Percentiles rank a stretch among this genome's conserved stretches.
Evolutionary conservation across 2,113 vertebrate species (phyloP).

Genomic region (Lepisosteus oculatus): DNA sequence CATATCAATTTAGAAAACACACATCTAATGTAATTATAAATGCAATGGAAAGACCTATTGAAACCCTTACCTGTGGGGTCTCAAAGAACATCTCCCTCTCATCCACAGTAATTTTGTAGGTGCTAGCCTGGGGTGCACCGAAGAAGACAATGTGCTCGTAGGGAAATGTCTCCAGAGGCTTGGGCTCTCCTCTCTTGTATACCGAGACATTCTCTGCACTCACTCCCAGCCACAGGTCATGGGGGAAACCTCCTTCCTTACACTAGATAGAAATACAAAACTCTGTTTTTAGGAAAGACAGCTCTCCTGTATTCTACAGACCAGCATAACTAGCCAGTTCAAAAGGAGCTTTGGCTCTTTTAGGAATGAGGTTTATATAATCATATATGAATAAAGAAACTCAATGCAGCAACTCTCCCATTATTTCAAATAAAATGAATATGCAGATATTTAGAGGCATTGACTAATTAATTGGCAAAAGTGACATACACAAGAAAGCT

Average conservation of each 20-base stretch:
- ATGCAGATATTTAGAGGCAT: too few relatives aligned
- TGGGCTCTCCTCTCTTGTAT: conserved; percentile 80
- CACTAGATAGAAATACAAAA: conserved; percentile 62
- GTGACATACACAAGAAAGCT: too few relatives aligned
- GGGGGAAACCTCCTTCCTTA: conserved; percentile 90
- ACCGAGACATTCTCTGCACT: conserved; percentile 82
- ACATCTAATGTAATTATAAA: not conserved
- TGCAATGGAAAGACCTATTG: not conserved
- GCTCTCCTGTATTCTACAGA: not conserved
- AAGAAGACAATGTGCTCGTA: conserved; percentile 88
- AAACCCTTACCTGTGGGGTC: conserved; percentile 74
- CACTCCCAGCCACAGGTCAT: conserved; percentile 83
- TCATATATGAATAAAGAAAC: too few relatives aligned
- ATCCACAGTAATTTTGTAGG: conserved; percentile 90
- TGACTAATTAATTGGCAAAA: too few relatives aligned
- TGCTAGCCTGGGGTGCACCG: conserved; percentile 78
- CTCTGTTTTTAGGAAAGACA: not conserved
- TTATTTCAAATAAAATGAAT: too few relatives aligned
- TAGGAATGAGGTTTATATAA: too few relatives aligned
- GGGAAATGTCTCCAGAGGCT: conserved; percentile 81
- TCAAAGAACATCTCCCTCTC: conserved; percentile 91
- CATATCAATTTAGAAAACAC: too few relatives aligned
- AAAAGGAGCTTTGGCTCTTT: not conserved
- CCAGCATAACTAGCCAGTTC: not conserved
- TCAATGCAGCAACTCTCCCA: too few relatives aligned